Evolutionary conservation across 2,888 invertebrate genomes (phyloP), one percentile per base, ranked within the genome.

Genomic region (Campoplex capitator): DNA sequence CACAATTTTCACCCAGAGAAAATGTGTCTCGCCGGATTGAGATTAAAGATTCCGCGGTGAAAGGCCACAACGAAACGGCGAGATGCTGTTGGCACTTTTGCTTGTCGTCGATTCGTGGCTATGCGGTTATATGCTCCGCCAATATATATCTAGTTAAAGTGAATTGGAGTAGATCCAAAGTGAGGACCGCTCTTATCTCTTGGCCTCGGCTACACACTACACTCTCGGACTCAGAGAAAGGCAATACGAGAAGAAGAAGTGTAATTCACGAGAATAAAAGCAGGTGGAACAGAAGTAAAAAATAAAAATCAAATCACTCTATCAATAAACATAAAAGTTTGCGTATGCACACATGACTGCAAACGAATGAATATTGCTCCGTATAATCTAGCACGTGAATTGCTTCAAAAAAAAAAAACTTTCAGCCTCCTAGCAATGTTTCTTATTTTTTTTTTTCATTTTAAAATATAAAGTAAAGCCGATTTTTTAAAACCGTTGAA

Each of bases 11-110:
- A 84, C 75, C 75, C 56, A 74, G 74, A 80, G 84, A 75, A 84
- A 84, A 84, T 84, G 75, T 80, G 68, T 68, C 77, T 71, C 77
- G 68, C 38, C 32, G 73, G 80, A 84, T 80, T 84, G 80, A 80
- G 80, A 84, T 75, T 84, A 68, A 75, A 84, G 80, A 80, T 80
- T 84, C 51, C 51, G 45, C 67, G 80, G 84, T 80, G 84, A 84
- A 84, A 84, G 84, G 84, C 80, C 80, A 80, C 84, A 62, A 51
- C 42, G 80, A 54, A 62, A 79, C 73, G 79, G 58, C 67, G 75
- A 80, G 75, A 84, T 80, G 84, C 80, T 80, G 80, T 84, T 84
- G 84, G 80, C 73, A 84, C 84, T 84, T 84, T 84, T 79, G 84
- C 84, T 73, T 51, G 62, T 62, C 84, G 48, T 58, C 56, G 56